phyloP scores from a whole-genome alignment of 2,113 vertebrate species.

The Thamnaconus septentrionalis region DNA sequence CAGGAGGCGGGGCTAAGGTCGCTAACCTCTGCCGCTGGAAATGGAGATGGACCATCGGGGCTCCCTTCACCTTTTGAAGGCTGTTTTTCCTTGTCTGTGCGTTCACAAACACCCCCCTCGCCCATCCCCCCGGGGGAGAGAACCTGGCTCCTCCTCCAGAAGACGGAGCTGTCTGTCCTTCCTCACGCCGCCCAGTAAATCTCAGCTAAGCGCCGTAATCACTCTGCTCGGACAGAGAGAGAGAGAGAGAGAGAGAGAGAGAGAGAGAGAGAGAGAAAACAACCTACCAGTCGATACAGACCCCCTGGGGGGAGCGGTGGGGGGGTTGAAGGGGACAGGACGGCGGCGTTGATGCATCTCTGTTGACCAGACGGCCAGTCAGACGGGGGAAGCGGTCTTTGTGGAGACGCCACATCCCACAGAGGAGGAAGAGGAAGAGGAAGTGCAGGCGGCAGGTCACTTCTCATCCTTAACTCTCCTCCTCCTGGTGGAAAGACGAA shows the following conservation, averaged over 20 bases:
- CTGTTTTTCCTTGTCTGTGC: constrained; percentile 3
- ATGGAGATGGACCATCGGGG: constrained; percentile 27
- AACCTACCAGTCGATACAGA: constrained; percentile 57
- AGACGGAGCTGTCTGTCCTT: constrained; percentile 20
- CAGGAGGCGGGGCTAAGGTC: not conserved
- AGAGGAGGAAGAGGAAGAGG: constrained; percentile 15
- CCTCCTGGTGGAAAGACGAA: constrained; percentile 47
- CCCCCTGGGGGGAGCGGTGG: constrained; percentile 38
- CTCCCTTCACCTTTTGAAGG: constrained; percentile 32
- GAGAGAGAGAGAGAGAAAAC: constrained; percentile 46
- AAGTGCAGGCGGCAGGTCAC: constrained; percentile 34
- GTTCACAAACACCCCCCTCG: no score
- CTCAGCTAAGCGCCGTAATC: constrained; percentile 59
- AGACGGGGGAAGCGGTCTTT: constrained; percentile 34
- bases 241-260: no score
- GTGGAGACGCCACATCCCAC: constrained; percentile 35
- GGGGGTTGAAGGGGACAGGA: no score
- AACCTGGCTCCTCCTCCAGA: no score
- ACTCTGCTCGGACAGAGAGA: constrained; percentile 54
- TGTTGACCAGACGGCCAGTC: constrained; percentile 52
- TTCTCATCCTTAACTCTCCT: constrained; percentile 67
- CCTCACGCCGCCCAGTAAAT: constrained; percentile 40
- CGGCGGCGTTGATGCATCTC: constrained; percentile 48
- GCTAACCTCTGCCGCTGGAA: not conserved
- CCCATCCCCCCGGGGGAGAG: no score